Percentiles rank a stretch among this genome's conserved stretches.
Conservation (phyloP, 2,797 vertebrate genomes). For the Numenius phaeopus region DNA sequence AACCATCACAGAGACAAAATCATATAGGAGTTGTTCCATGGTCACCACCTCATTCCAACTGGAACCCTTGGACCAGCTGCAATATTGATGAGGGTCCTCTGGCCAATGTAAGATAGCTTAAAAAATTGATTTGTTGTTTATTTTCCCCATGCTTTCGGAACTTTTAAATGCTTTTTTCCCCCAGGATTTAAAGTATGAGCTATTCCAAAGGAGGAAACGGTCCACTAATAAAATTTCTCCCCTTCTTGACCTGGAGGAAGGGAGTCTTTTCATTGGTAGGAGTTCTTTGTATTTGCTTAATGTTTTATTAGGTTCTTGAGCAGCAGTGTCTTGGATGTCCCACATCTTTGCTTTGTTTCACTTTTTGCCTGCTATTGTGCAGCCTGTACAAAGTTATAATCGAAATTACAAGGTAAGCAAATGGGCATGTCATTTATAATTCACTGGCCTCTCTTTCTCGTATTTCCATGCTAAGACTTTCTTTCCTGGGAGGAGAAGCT, state of each 20-base stretch:
- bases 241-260: not conserved
- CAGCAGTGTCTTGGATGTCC: not conserved
- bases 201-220: not conserved
- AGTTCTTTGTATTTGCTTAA: not conserved
- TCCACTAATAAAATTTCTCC: not conserved
- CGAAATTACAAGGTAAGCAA: not conserved
- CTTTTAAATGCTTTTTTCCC: not conserved
- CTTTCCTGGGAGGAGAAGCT: not conserved
- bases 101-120: conserved; percentile 75
- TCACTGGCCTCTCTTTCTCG: not conserved
- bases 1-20: conserved; percentile 90
- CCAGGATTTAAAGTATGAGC: not conserved
- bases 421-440: not conserved
- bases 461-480: not conserved
- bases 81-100: conserved; percentile 97
- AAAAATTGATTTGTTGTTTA: not conserved
- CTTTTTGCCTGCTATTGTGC: not conserved
- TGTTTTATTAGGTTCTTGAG: not conserved
- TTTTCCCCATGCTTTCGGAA: not conserved
- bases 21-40: conserved; percentile 91
- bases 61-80: conserved; percentile 98
- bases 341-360: not conserved
- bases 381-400: not conserved
- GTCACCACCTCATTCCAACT: conserved; percentile 97
- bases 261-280: not conserved